Base-by-base conservation (phyloP, 2,797 vertebrate genomes). In the Scarus forsteni region DNA sequence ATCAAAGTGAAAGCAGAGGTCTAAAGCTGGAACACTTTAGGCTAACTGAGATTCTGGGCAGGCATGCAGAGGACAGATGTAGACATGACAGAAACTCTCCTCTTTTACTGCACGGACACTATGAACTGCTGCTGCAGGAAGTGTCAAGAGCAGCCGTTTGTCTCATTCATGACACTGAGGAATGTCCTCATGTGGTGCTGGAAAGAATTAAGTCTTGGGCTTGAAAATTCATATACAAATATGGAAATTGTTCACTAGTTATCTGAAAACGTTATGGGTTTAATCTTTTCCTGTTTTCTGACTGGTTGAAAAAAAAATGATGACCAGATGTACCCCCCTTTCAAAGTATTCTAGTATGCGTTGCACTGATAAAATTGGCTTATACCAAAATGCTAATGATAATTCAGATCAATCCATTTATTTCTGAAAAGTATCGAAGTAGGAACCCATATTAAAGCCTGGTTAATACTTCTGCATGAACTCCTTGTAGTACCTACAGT, bases 1-100 rank as follows among this genome's bases (percentile, higher is more conserved):
- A 84, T 91, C 81, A 88, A 87, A 88, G 83, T 77, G 85, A 81
- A 80, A 77, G 66, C 75, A 43, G 68, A 77, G 73, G 62, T 66
- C 75, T 83, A 34, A 46, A 80, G 79, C 66, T 73, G 58, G 56
- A 87, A 7, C 67, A 11, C 63, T 46, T 66, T 12, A 16, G 84
- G 60, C 79, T 71, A 3, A 19, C 66, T 3, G 66, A 70, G 67
- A 70, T 66, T 67, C 73, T 73, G 66, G 62, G 40, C 56, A 66
- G 72, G 57, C 57, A 16, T 65, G 67, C 43, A 35, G 56, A 36
- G 70, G 40, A 57, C 76, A 85, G 75, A 84, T 81, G 80, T 64
- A 57, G 60, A 81, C 65, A 71, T 79, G 81, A 73, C 58, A 76
- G 59, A 57, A 50, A 57, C 27, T 1, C 14, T 55, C 65, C 16